A percentile compares a stretch with the other conserved stretches of the same genome.
Conservation (phyloP, 1,140 invertebrate genomes). For the Polypedilum pembai region DNA sequence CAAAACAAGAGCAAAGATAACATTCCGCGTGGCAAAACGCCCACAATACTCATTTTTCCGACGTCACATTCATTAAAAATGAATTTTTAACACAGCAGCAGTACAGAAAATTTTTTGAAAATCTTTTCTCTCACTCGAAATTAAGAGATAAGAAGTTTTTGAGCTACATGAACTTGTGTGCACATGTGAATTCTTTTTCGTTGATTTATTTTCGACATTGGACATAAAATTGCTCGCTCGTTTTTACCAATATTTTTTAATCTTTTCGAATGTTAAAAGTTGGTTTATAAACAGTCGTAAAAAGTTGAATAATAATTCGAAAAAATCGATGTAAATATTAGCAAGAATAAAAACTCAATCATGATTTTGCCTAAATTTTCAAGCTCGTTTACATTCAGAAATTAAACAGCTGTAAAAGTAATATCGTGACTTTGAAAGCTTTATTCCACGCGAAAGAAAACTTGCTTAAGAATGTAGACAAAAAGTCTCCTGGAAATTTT, state of each 20-base stretch:
- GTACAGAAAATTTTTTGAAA: background rate
- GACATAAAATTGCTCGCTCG: background rate
- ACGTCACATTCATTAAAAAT: conserved; percentile 18
- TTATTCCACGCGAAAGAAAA: too few relatives aligned
- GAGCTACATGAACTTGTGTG: background rate
- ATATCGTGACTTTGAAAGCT: too few relatives aligned
- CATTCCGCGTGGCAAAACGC: conserved; percentile 9
- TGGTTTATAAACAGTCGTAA: background rate
- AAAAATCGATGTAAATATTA: too few relatives aligned
- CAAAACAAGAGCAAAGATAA: background rate
- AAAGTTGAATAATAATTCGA: too few relatives aligned
- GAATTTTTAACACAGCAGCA: background rate
- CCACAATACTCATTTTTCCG: background rate
- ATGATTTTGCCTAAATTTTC: too few relatives aligned
- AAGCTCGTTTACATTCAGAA: too few relatives aligned
- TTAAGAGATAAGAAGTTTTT: background rate
- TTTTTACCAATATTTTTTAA: background rate
- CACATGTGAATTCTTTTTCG: background rate
- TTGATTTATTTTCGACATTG: conserved; percentile 18
- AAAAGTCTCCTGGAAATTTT: too few relatives aligned
- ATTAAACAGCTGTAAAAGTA: too few relatives aligned
- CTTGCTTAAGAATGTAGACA: too few relatives aligned
- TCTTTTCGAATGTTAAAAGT: background rate
- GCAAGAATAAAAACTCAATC: too few relatives aligned
- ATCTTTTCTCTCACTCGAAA: too few relatives aligned